These are phyloP conservation scores for Spongilla lacustris DNA, from an alignment of 37 sponge, comb jelly and placozoan species.

Conservation along the genomic window DNA sequence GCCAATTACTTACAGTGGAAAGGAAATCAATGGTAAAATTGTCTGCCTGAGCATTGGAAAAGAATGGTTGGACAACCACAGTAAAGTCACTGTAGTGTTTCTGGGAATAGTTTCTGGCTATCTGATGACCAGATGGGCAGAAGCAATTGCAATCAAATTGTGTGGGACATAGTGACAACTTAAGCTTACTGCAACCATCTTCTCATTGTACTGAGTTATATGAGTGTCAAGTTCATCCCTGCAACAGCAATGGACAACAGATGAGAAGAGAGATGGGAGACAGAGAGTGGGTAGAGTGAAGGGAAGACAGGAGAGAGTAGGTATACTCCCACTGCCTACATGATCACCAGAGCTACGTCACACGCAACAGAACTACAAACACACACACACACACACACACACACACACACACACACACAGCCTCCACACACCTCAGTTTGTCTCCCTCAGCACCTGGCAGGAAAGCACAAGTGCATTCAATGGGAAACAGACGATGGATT, in stretches of 20 bases:
- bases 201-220: constrained; percentile 48
- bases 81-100: constrained; percentile 77
- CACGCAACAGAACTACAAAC: neutral
- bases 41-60: constrained; percentile 43
- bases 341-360: too few relatives aligned
- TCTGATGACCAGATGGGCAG: constrained; percentile 39
- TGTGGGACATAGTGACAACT: neutral
- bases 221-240: constrained; percentile 63
- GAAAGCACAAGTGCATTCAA: constrained; percentile 84
- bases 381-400: constrained; percentile 15
- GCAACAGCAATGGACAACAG: neutral
- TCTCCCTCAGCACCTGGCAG: constrained; percentile 55
- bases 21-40: constrained; percentile 62
- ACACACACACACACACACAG: neutral
- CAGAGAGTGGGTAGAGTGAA: too few relatives aligned
- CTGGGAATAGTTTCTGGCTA: constrained; percentile 38
- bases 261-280: neutral
- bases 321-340: too few relatives aligned
- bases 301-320: too few relatives aligned
- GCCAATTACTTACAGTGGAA: constrained; percentile 49
- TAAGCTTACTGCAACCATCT: neutral
- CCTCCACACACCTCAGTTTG: constrained; percentile 43
- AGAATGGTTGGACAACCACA: constrained; percentile 72
- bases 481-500: constrained; percentile 61
- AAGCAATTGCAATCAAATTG: constrained; percentile 12